Evolutionary conservation across 2,888 invertebrate genomes (phyloP).

Genomic region (Zaprionus obscuricornis): DNA sequence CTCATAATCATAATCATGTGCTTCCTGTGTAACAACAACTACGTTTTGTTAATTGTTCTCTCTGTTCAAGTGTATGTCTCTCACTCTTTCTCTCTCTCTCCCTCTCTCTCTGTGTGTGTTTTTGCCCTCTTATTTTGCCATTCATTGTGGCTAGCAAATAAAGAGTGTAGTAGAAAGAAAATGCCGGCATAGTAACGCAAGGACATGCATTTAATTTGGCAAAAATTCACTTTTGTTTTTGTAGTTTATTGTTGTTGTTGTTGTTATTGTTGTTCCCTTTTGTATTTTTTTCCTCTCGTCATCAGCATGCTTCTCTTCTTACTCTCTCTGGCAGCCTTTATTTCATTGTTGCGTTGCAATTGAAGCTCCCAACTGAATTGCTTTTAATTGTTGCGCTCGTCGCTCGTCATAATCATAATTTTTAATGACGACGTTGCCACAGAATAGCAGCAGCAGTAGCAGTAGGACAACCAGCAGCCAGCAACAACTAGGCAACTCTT

Average conservation of each 20-base stretch:
- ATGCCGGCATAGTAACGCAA: constrained; percentile 39
- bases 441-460: constrained; percentile 2
- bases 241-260: constrained; percentile 21
- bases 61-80: constrained; percentile 16
- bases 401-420: constrained; percentile 66
- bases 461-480: not conserved
- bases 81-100: too few relatives aligned
- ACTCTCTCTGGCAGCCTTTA: constrained; percentile 19
- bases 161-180: constrained; percentile 35
- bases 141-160: constrained; percentile 62
- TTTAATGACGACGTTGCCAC: constrained; percentile 58
- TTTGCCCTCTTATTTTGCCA: constrained; percentile 64
- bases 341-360: constrained; percentile 40
- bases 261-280: constrained; percentile 25
- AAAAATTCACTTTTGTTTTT: constrained; percentile 40
- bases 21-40: constrained; percentile 47
- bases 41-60: constrained; percentile 60
- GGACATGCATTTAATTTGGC: constrained; percentile 74
- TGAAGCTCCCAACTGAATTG: constrained; percentile 47
- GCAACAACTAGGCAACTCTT: too few relatives aligned
- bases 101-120: constrained; percentile 19
- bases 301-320: constrained; percentile 25
- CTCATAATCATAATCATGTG: constrained; percentile 76
- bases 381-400: constrained; percentile 67
- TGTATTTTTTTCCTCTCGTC: constrained; percentile 14